Percentiles rank a stretch among this genome's conserved stretches.
Conservation (phyloP, 2,113 vertebrate species). For the Saimiri boliviensis region DNA sequence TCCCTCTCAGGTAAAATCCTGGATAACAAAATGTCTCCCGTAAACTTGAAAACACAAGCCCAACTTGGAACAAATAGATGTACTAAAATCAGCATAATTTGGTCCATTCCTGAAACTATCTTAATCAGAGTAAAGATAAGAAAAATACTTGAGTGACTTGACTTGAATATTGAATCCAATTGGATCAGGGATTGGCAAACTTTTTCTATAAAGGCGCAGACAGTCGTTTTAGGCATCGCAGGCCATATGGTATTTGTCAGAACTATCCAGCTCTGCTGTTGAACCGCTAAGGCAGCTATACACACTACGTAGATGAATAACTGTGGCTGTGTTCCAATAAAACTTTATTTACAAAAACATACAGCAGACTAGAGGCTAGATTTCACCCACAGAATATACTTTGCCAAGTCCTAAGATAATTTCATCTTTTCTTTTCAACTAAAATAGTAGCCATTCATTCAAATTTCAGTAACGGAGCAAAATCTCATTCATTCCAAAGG, state of each 20-base stretch:
- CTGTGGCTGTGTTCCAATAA: background rate
- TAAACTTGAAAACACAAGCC: background rate
- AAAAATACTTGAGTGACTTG: background rate
- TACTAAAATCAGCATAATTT: background rate
- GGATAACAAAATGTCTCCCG: background rate
- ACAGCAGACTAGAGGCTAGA: background rate
- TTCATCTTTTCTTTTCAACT: background rate
- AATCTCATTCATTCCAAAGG: background rate
- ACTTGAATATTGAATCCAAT: background rate
- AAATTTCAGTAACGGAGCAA: background rate
- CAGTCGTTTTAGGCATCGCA: background rate
- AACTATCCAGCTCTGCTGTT: background rate
- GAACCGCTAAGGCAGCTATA: background rate
- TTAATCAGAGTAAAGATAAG: background rate
- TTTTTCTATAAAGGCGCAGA: background rate
- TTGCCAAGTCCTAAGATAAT: background rate
- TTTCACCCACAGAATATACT: background rate
- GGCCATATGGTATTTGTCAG: background rate
- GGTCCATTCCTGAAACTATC: background rate
- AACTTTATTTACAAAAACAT: conserved; percentile 34
- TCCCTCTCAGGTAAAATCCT: background rate
- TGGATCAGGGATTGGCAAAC: background rate
- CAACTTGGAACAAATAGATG: background rate
- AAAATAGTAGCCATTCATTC: background rate
- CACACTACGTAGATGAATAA: background rate